phyloP scores from a whole-genome alignment of 1,140 invertebrate genomes.

The Prorops nasuta region DNA sequence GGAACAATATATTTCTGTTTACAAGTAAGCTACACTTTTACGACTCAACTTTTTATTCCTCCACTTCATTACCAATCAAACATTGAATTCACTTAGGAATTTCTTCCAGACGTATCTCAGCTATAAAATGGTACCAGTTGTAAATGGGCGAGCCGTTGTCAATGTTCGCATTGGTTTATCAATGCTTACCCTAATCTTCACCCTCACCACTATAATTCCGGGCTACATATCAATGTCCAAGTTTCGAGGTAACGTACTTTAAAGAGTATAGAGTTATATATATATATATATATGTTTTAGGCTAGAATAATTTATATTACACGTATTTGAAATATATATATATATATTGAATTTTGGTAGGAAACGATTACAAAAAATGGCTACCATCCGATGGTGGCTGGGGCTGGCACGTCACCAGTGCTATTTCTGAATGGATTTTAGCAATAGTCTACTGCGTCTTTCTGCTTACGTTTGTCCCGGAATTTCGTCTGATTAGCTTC shows the following conservation, averaged over 20 bases:
- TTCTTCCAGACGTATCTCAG: slow-evolving; percentile 33
- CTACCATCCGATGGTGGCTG: slow-evolving; percentile 64
- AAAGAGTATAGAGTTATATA: too few relatives aligned
- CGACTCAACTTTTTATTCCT: background rate
- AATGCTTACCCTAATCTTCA: slow-evolving; percentile 28
- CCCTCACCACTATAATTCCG: slow-evolving; percentile 27
- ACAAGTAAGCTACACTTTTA: slow-evolving; percentile 20
- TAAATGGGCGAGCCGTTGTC: slow-evolving; percentile 29
- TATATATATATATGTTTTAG: too few relatives aligned
- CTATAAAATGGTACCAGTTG: slow-evolving; percentile 31
- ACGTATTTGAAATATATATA: too few relatives aligned
- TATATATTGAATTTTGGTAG: too few relatives aligned
- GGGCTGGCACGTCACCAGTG: slow-evolving; percentile 63
- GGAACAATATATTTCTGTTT: slow-evolving; percentile 36
- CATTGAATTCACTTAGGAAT: background rate
- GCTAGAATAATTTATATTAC: too few relatives aligned
- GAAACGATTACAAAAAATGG: slow-evolving; percentile 55
- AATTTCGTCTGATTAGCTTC: slow-evolving; percentile 55
- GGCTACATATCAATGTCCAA: slow-evolving; percentile 35
- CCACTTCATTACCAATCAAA: too few relatives aligned
- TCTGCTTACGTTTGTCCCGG: slow-evolving; percentile 59
- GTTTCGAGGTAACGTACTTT: slow-evolving; percentile 27
- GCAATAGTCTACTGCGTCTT: slow-evolving; percentile 58
- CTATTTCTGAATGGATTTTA: slow-evolving; percentile 63
- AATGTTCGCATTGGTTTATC: slow-evolving; percentile 30